Percentiles rank a stretch among this genome's conserved stretches.
phyloP scores from a whole-genome alignment of 2,797 vertebrate genomes.

The Aplochiton taeniatus region DNA sequence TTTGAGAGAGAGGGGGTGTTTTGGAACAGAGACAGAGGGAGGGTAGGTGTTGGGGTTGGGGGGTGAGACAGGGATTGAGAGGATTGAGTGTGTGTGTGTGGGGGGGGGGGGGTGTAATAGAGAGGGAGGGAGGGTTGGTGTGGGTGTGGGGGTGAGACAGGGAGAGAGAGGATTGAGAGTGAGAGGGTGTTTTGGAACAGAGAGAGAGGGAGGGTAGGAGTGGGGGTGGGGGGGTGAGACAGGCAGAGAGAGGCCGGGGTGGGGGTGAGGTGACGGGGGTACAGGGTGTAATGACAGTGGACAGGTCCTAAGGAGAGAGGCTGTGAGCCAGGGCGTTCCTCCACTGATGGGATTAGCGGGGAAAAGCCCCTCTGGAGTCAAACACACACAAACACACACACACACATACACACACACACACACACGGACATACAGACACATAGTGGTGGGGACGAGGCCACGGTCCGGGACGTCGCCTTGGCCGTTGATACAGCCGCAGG shows the following conservation, averaged over 20 bases:
- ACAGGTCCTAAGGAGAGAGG: constrained; percentile 71
- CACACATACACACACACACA: constrained; percentile 11
- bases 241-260: constrained; percentile 9
- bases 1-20: too few species aligned
- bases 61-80: too few species aligned
- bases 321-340: constrained; percentile 55
- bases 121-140: not conserved
- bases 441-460: constrained; percentile 33
- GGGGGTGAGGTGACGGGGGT: not conserved
- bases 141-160: not conserved
- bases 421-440: constrained; percentile 27
- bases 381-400: constrained; percentile 33
- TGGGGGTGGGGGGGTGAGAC: not conserved
- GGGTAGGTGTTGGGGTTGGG: too few species aligned
- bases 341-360: constrained; percentile 76
- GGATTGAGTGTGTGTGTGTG: too few species aligned
- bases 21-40: too few species aligned
- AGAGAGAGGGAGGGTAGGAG: constrained; percentile 1
- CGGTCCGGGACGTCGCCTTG: constrained; percentile 41
- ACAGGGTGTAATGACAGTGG: constrained; percentile 71
- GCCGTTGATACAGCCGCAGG: constrained; percentile 59
- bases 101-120: too few species aligned
- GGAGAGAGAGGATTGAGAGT: not conserved
- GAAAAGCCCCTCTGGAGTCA: constrained; percentile 62
- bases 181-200: not conserved